Evolutionary conservation across 2,797 vertebrate species (phyloP), one percentile per base, ranked within the genome.

Genomic region (Martes flavigula): DNA sequence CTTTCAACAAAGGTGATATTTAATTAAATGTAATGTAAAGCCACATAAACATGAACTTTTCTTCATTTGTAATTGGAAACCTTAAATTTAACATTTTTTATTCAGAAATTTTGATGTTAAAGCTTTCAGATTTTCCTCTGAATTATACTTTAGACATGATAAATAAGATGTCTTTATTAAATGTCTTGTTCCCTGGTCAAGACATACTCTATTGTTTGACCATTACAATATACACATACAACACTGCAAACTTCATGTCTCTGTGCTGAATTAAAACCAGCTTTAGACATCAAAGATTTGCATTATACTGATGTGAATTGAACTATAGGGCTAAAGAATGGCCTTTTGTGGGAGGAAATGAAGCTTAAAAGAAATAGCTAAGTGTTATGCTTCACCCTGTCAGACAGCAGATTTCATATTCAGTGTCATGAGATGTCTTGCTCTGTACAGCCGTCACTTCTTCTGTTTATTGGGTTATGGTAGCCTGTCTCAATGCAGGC

Each of bases 331-430:
- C n/a, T 77, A 25, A 94, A 95, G 90, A 97, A 96, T 66, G 94
- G 81, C 27, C 68, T 90, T 96, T 95, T 94, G 91, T 94, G 79
- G 46, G 21, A 43, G 35, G 46, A 82, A 94, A 87, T 25, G 13
- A 56, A 95, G 51, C 88, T 97, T 90, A 84, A 94, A 95, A 92
- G 92, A 94, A 94, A 95, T 54, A 86, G 91, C 35, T 92, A 73
- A 92, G 66, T 86, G 68, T 79, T 86, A 73, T 83, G 48, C 77
- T 96, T 95, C 15, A 5, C 40, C 40, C 77, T 81, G 58, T 68
- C 35, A 82, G 60, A 60, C 23, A 87, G 38, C 12, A n/a, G 82
- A 56, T 87, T 97, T 96, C 77, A 92, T 87, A 51, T 27, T 68
- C 64, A 90, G 38, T 21, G 38, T 60, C 43, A 35, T 2, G 4